Evolutionary conservation across 2,797 vertebrate genomes (phyloP).

Genomic region (Babyrousa celebensis): DNA sequence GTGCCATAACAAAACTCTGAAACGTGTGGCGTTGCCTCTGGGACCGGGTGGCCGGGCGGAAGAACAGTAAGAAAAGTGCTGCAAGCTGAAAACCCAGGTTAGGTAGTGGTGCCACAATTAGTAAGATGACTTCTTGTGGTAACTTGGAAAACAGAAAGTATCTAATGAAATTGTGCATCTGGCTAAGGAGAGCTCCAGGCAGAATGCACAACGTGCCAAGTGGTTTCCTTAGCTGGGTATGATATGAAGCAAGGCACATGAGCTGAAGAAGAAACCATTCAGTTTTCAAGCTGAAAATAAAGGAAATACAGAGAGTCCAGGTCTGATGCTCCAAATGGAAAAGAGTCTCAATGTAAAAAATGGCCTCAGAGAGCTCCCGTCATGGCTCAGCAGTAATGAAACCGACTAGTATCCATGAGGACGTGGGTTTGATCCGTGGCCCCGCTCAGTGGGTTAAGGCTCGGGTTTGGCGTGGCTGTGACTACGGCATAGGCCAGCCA

Average conservation of each 20-base stretch:
- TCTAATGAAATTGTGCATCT: not conserved
- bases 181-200: not conserved
- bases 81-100: not conserved
- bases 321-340: not conserved
- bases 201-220: not conserved
- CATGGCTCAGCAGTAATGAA: too few relatives aligned
- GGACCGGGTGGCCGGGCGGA: not conserved
- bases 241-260: not conserved
- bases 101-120: not conserved
- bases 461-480: too few relatives aligned
- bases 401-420: too few relatives aligned
- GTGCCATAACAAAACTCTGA: not conserved
- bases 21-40: not conserved
- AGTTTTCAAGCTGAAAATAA: not conserved
- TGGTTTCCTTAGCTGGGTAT: not conserved
- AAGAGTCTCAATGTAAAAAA: not conserved
- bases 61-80: not conserved
- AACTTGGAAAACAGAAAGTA: not conserved
- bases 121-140: not conserved
- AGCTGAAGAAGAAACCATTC: constrained; percentile 1
- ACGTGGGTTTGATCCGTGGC: too few relatives aligned
- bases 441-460: too few relatives aligned
- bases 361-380: too few relatives aligned
- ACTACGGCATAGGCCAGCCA: too few relatives aligned
- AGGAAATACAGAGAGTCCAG: not conserved